Conservation (phyloP, 2,888 invertebrate species). For the Papilio demoleus region DNA sequence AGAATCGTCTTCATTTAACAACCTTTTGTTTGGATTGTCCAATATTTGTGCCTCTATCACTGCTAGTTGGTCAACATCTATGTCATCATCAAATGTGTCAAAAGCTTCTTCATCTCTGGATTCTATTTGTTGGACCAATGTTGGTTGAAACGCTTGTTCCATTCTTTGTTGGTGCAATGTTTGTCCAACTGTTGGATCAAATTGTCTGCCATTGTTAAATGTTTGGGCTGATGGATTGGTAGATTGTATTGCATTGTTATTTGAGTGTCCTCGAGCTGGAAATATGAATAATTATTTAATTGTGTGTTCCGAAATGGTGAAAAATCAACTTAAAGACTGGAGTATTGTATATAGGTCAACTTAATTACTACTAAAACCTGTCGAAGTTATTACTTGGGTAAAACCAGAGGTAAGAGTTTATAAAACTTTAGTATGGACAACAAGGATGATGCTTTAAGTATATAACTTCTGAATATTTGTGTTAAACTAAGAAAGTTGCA, state of each 20-base stretch:
- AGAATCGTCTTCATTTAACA: slow-evolving; percentile 46
- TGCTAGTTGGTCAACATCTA: slow-evolving; percentile 68
- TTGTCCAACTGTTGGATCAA: slow-evolving; percentile 1
- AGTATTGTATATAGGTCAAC: too few species aligned
- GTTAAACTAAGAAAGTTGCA: not conserved
- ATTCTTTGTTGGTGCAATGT: slow-evolving; percentile 46
- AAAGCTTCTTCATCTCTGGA: slow-evolving; percentile 58
- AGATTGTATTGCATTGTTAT: slow-evolving; percentile 51
- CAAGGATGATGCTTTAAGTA: not conserved
- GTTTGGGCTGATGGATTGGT: slow-evolving; percentile 54
- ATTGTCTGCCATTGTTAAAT: slow-evolving; percentile 50
- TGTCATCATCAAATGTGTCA: slow-evolving; percentile 64
- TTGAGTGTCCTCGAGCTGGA: slow-evolving; percentile 57
- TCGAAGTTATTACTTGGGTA: too few species aligned
- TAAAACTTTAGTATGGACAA: too few species aligned
- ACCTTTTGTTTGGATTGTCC: slow-evolving; percentile 57
- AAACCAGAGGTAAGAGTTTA: too few species aligned
- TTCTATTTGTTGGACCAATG: slow-evolving; percentile 50
- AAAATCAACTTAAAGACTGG: too few species aligned
- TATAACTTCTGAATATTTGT: not conserved
- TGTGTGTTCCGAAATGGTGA: too few species aligned
- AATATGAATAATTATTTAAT: slow-evolving; percentile 34
- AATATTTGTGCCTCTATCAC: slow-evolving; percentile 65
- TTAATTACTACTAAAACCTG: too few species aligned
- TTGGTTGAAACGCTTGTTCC: slow-evolving; percentile 2